These are phyloP conservation scores for Hippocampus kuda DNA, from an alignment of 2,797 vertebrate genomes.

Conservation along the genomic window DNA sequence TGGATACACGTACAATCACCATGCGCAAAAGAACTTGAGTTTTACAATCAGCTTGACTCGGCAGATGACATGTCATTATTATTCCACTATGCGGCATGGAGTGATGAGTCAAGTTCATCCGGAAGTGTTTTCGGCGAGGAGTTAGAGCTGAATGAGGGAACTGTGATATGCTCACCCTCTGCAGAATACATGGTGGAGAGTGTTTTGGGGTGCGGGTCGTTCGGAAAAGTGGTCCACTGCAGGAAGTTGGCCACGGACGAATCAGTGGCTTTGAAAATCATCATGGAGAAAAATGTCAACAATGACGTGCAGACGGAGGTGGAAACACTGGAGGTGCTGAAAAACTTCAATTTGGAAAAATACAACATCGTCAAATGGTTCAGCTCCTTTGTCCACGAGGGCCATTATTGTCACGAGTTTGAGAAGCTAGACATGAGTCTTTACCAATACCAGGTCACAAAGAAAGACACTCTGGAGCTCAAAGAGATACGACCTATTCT, in stretches of 20 bases:
- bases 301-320: neutral
- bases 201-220: slow-evolving; percentile 3
- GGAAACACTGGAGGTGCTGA: slow-evolving; percentile 2
- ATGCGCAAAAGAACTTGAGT: neutral
- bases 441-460: neutral
- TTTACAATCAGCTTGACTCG: neutral
- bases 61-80: slow-evolving; percentile 3
- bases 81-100: slow-evolving; percentile 2
- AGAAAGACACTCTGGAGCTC: neutral
- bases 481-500: slow-evolving; percentile 8
- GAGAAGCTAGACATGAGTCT: slow-evolving; percentile 11
- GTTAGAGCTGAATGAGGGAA: neutral
- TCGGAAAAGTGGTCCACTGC: slow-evolving; percentile 2
- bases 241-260: neutral
- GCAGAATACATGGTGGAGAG: slow-evolving; percentile 8
- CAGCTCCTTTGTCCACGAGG: slow-evolving; percentile 2
- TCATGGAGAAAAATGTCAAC: slow-evolving; percentile 6
- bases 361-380: slow-evolving; percentile 11
- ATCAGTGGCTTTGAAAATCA: slow-evolving; percentile 3
- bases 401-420: slow-evolving; percentile 10
- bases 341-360: neutral
- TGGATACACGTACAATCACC: neutral
- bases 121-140: slow-evolving; percentile 1
- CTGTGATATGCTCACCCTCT: neutral
- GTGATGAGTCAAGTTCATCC: neutral